A percentile compares a stretch with the other conserved stretches of the same genome.
Conservation (phyloP, 2,797 vertebrate species). For the Syndactyla subalaris region DNA sequence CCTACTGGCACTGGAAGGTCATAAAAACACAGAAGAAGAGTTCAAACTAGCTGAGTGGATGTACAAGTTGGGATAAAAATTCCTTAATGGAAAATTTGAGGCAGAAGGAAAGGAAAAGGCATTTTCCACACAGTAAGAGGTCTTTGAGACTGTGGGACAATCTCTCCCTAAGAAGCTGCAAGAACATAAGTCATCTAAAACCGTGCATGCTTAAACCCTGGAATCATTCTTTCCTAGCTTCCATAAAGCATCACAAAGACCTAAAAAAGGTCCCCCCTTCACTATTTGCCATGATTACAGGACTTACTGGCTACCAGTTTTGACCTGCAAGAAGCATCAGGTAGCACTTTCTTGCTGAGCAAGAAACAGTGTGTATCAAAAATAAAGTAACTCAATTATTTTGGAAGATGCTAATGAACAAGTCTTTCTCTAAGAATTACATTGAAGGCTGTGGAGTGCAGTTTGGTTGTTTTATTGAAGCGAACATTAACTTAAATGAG, state of each 20-base stretch:
- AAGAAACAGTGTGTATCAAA: not conserved
- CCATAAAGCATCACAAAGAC: not conserved
- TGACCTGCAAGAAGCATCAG: not conserved
- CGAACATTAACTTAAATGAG: not conserved
- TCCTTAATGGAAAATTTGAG: constrained; percentile 37
- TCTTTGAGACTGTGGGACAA: constrained; percentile 28
- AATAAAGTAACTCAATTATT: not conserved
- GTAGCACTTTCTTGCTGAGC: not conserved
- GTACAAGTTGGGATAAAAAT: constrained; percentile 31
- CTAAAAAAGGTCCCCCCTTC: not conserved
- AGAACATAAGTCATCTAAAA: not conserved
- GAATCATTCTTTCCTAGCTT: not conserved
- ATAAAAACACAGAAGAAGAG: constrained; percentile 23
- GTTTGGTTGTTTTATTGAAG: not conserved
- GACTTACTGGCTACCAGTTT: not conserved
- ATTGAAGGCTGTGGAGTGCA: not conserved
- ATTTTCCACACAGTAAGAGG: constrained; percentile 32
- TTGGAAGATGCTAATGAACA: not conserved
- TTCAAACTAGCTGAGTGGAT: constrained; percentile 35
- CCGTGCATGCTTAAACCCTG: not conserved
- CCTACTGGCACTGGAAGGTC: constrained; percentile 5
- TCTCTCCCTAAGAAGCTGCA: not conserved
- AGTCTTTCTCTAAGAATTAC: not conserved
- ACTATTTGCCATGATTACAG: not conserved
- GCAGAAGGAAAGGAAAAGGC: constrained; percentile 32